A percentile compares a stretch with the other conserved stretches of the same genome.
Conservation (phyloP, 2,888 invertebrate genomes). For the Esperia sulphurella region DNA sequence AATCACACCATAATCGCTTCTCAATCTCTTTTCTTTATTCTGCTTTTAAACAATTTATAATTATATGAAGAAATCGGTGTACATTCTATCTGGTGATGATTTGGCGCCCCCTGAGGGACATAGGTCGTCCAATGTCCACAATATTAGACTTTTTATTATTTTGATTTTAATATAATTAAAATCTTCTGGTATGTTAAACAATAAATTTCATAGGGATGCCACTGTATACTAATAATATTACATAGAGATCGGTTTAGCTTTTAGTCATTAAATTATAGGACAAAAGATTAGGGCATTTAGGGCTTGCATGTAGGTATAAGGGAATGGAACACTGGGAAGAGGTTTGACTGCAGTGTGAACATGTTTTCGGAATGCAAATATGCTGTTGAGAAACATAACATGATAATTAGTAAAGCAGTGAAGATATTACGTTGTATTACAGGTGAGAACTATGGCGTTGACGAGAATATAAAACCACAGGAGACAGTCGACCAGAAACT, state of each 20-base stretch:
- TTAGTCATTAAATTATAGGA: background rate
- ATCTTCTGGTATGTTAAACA: background rate
- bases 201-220: too few relatives aligned
- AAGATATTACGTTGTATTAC: slow-evolving; percentile 60
- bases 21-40: slow-evolving; percentile 40
- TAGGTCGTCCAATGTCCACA: slow-evolving; percentile 48
- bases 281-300: background rate
- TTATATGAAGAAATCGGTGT: slow-evolving; percentile 72
- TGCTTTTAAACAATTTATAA: slow-evolving; percentile 49
- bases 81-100: slow-evolving; percentile 50
- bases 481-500: slow-evolving; percentile 56
- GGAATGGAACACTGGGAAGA: slow-evolving; percentile 8
- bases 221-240: too few relatives aligned
- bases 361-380: slow-evolving; percentile 18
- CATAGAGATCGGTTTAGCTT: background rate
- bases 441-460: slow-evolving; percentile 70
- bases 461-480: slow-evolving; percentile 68
- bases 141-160: slow-evolving; percentile 3
- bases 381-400: slow-evolving; percentile 35
- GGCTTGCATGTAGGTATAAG: slow-evolving; percentile 41
- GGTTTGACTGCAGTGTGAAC: slow-evolving; percentile 19
- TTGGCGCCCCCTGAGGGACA: slow-evolving; percentile 73
- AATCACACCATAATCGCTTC: slow-evolving; percentile 47
- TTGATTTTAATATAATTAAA: slow-evolving; percentile 1
- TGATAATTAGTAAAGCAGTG: slow-evolving; percentile 37